phyloP scores from a whole-genome alignment of 2,797 vertebrate genomes.

The Eleutherodactylus coqui region DNA sequence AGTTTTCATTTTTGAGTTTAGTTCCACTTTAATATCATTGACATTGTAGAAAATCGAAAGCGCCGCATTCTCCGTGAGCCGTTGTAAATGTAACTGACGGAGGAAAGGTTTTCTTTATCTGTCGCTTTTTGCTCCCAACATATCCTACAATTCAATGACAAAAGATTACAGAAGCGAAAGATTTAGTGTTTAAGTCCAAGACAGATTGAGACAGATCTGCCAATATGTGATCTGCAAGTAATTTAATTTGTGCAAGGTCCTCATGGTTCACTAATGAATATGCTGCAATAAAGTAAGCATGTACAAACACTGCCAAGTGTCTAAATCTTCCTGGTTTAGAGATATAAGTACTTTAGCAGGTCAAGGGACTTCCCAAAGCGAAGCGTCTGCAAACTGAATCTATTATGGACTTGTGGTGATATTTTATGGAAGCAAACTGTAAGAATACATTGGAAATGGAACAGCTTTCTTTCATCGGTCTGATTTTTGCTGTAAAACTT shows the following conservation, averaged over 20 bases:
- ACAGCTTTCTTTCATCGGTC: not conserved
- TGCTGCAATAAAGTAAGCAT: constrained; percentile 52
- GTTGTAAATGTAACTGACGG: constrained; percentile 12
- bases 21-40: constrained; percentile 26
- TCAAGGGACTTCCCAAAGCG: constrained; percentile 33
- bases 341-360: constrained; percentile 56
- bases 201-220: constrained; percentile 53
- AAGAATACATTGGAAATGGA: not conserved
- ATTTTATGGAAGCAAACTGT: not conserved
- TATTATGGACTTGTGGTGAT: constrained; percentile 21
- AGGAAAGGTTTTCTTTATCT: constrained; percentile 25
- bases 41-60: constrained; percentile 29
- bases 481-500: not conserved
- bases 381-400: constrained; percentile 35
- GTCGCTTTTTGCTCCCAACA: constrained; percentile 28
- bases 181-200: constrained; percentile 49
- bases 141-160: constrained; percentile 42
- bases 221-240: constrained; percentile 60
- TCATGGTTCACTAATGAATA: constrained; percentile 60
- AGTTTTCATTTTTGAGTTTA: constrained; percentile 30
- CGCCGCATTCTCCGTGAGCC: not conserved
- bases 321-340: constrained; percentile 44
- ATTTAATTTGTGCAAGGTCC: constrained; percentile 56
- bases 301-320: constrained; percentile 56
- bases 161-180: constrained; percentile 37